Base-by-base conservation (phyloP, 2,888 invertebrate species). In the Sinodicranocentrus sp. region DNA sequence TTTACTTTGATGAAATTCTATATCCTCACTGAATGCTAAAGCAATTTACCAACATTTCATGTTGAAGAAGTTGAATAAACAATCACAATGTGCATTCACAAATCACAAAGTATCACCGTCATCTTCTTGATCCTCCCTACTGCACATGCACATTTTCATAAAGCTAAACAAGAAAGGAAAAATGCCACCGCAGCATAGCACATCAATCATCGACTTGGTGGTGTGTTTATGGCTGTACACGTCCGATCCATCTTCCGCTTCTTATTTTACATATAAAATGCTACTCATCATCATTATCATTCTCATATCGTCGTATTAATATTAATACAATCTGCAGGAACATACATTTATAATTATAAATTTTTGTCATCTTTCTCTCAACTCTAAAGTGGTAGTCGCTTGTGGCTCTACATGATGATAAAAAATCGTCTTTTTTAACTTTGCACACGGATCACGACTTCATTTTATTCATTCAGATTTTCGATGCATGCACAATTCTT, bases 151-250 rank as follows among this genome's bases (percentile, higher is more conserved):
- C n/a, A n/a, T n/a, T n/a, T n/a, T n/a, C n/a, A n/a, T n/a, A n/a
- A n/a, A n/a, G n/a, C n/a, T n/a, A n/a, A n/a, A n/a, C n/a, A n/a
- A n/a, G n/a, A n/a, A n/a, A n/a, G n/a, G n/a, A n/a, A 67, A 44
- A 23, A 39, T 17, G 33, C 48, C 5, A n/a, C n/a, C n/a, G 48
- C 44, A 67, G 6, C n/a, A 39, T 6, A 23, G 67, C 44, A 21
- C 68, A 68, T 68, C 68, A 68, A 48, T 68, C 68, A 68, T 26
- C 25, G 25, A 68, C 68, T n/a, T n/a, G n/a, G n/a, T n/a, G n/a
- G n/a, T n/a, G 23, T 48, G 68, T 26, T n/a, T n/a, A 15, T 67
- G 21, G 26, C 8, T 26, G 17, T 23, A 21, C 39, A 59, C 10
- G 25, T 23, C 23, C 57, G 13, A 8, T 39, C n/a, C 72, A 39